phyloP scores from a whole-genome alignment of 2,888 invertebrate species.

The Caprella mutica region DNA sequence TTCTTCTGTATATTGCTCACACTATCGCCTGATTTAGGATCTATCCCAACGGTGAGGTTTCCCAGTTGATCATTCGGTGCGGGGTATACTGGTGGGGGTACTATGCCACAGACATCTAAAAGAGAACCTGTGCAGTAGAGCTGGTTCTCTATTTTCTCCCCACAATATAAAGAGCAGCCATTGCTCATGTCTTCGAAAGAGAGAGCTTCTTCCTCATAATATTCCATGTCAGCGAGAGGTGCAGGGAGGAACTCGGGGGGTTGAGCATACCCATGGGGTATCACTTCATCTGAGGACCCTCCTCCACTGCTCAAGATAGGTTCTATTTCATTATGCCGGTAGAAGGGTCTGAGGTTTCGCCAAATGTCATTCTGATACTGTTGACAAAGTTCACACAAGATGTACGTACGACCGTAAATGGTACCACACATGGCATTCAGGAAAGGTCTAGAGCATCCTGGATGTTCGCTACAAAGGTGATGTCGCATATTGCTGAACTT shows the following conservation, averaged over 20 bases:
- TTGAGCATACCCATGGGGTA: no score
- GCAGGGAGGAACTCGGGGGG: constrained; percentile 29
- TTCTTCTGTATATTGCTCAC: no score
- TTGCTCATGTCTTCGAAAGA: no score
- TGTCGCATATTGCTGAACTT: constrained; percentile 41
- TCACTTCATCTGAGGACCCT: neutral
- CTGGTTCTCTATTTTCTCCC: no score
- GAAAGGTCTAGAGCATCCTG: constrained; percentile 48
- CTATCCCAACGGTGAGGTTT: no score
- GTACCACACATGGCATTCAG: constrained; percentile 47
- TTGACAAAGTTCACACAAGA: constrained; percentile 47
- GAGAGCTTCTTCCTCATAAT: no score
- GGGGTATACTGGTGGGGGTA: no score
- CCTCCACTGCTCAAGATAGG: neutral
- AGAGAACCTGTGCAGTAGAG: no score
- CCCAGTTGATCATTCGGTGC: no score
- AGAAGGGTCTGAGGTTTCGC: neutral
- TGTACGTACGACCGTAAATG: constrained; percentile 43
- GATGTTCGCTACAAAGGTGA: constrained; percentile 46
- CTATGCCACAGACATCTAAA: no score
- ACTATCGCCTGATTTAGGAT: no score
- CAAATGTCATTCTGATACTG: constrained; percentile 40
- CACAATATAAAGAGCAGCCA: no score
- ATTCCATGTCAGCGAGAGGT: constrained; percentile 32
- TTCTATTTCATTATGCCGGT: neutral